Base-by-base conservation (phyloP, 2,113 vertebrate genomes). In the Ictidomys tridecemlineatus region DNA sequence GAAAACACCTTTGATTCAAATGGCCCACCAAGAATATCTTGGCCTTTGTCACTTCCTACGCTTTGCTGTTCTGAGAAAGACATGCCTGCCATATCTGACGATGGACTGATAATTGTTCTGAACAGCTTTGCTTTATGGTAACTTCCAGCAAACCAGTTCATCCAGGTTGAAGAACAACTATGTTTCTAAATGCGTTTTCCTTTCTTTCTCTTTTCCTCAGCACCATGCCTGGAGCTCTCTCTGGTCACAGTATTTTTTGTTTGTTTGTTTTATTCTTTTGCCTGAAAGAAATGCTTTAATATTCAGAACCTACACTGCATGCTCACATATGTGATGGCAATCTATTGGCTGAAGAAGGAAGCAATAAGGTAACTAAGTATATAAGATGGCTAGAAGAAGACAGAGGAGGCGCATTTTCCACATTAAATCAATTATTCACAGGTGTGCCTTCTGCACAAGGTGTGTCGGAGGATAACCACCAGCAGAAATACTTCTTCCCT, bases 61-160 rank as follows among this genome's bases (percentile, higher is more conserved):
- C 7, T 22, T 34, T 73, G 34, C 30, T 89, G 13, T 34, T 92
- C 67, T 78, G 65, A 88, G 86, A 67, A 10, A 86, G 24, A 63
- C 4, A 67, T 88, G 76, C 4, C 72, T 88, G 85, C 74, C 56
- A 56, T 58, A 69, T 48, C 85, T 77, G 70, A 63, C 85, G 42
- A 90, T 14, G 65, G 8, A 76, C 53, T 30, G 79, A 72, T 79
- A 56, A 34, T 0, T 89, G 11, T 56, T 58, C 70, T 48, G 65
- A 92, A 34, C 32, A 91, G 48, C 67, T 89, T 67, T 39, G 22
- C 34, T 79, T 79, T 83, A 53, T 0, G 4, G 17, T 61, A 76
- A 93, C 37, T 90, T 89, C 72, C 61, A 79, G 70, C 17, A 93
- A 91, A 82, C 9, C 78, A 34, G 65, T 70, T 85, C 61, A 69